Evolutionary conservation across 1,140 invertebrate species (phyloP).

Genomic region (Protaetia brevitarsis): DNA sequence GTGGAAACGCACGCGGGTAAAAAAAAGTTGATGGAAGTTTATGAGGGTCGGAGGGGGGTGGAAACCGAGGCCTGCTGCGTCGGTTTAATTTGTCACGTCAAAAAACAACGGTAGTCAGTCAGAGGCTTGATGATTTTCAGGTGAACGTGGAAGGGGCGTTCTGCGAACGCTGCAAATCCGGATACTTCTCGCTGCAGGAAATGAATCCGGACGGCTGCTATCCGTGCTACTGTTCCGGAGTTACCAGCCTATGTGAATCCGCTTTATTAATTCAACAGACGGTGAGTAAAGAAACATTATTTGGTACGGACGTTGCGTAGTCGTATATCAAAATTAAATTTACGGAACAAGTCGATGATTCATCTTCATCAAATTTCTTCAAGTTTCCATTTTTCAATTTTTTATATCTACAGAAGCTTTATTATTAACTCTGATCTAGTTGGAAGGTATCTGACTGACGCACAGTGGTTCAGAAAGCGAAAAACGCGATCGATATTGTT

Average conservation of each 20-base stretch:
- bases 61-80: background rate
- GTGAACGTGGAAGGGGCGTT: slow-evolving; percentile 72
- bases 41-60: background rate
- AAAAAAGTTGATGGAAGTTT: background rate
- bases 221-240: slow-evolving; percentile 89
- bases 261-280: slow-evolving; percentile 57
- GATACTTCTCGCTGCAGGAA: slow-evolving; percentile 76
- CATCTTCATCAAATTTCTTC: too few species aligned
- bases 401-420: too few species aligned
- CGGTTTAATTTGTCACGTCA: background rate
- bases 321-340: too few species aligned
- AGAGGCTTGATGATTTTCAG: slow-evolving; percentile 44
- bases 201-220: slow-evolving; percentile 80
- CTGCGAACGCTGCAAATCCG: slow-evolving; percentile 79
- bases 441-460: too few species aligned
- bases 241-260: slow-evolving; percentile 68
- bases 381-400: too few species aligned
- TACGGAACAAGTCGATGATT: too few species aligned
- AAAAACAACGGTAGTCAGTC: background rate
- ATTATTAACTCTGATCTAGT: too few species aligned
- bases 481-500: too few species aligned
- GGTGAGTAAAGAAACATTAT: slow-evolving; percentile 45
- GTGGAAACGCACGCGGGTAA: too few species aligned
- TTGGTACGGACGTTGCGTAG: too few species aligned
- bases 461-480: too few species aligned